A percentile compares a stretch with the other conserved stretches of the same genome.
Conservation (phyloP, 2,888 invertebrate species). For the Thecocarcelia acutangulata region DNA sequence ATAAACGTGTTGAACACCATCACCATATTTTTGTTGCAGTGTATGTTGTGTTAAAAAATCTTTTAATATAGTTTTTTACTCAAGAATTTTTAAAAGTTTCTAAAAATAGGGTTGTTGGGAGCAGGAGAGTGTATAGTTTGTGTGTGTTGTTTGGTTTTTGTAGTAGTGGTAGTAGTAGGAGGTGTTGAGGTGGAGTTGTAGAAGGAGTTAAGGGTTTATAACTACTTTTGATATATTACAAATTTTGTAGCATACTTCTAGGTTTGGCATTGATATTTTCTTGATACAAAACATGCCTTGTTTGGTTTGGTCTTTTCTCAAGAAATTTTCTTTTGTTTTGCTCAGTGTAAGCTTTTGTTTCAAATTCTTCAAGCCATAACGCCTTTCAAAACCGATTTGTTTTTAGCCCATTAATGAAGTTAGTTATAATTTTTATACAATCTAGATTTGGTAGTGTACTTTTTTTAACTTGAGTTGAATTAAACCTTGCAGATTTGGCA, state of each 20-base stretch:
- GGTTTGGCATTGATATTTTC: conserved; percentile 42
- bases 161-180: conserved; percentile 19
- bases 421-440: conserved; percentile 57
- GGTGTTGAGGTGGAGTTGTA: conserved; percentile 41
- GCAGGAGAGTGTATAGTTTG: conserved; percentile 29
- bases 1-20: conserved; percentile 76
- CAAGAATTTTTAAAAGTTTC: conserved; percentile 45
- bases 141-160: conserved; percentile 49
- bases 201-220: conserved; percentile 46
- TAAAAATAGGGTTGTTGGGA: conserved; percentile 29
- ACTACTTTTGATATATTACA: conserved; percentile 63
- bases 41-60: conserved; percentile 57
- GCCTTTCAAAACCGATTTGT: conserved; percentile 50
- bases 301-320: conserved; percentile 11
- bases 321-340: conserved; percentile 27
- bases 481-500: conserved; percentile 21
- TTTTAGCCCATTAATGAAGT: conserved; percentile 49
- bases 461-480: conserved; percentile 22
- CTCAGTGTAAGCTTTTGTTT: conserved; percentile 39
- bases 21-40: conserved; percentile 74
- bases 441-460: conserved; percentile 66
- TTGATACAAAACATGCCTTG: conserved; percentile 60
- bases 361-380: conserved; percentile 51
- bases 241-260: conserved; percentile 65
- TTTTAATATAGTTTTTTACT: conserved; percentile 29